A percentile compares a stretch with the other conserved stretches of the same genome.
These are phyloP conservation scores for Cetoscarus ocellatus DNA, from an alignment of 2,797 vertebrate genomes.

Conservation along the genomic window DNA sequence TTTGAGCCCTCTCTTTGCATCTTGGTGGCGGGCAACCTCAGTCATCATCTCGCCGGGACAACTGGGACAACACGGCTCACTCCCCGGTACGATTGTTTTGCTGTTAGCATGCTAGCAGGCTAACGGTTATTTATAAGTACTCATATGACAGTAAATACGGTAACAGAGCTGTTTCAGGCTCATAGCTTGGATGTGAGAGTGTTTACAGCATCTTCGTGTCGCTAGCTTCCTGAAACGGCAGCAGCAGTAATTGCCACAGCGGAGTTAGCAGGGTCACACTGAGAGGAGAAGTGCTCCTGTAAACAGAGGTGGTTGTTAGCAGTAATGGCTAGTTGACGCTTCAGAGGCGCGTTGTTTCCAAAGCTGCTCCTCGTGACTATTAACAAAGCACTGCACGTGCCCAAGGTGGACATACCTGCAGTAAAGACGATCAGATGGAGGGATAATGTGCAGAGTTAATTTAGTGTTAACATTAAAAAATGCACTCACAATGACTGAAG, in stretches of 20 bases:
- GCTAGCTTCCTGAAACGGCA: not conserved
- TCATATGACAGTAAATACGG: fast-evolving
- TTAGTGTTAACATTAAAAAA: not conserved
- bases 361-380: not conserved
- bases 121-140: slow-evolving; percentile 3
- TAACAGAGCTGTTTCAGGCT: not conserved
- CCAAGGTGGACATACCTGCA: not conserved
- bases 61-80: slow-evolving; percentile 65
- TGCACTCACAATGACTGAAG: too few relatives aligned
- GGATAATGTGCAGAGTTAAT: not conserved
- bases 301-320: slow-evolving; percentile 25
- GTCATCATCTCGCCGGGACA: slow-evolving; percentile 54
- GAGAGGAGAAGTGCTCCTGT: slow-evolving; percentile 1
- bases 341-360: not conserved
- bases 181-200: not conserved
- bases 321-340: not conserved
- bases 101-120: slow-evolving; percentile 53
- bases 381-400: not conserved
- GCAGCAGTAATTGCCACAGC: not conserved
- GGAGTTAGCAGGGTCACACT: not conserved
- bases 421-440: not conserved
- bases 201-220: not conserved
- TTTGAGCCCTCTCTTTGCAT: slow-evolving; percentile 49
- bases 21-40: slow-evolving; percentile 63
- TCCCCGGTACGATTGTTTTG: slow-evolving; percentile 70